A percentile compares a stretch with the other conserved stretches of the same genome.
Evolutionary conservation across 2,113 vertebrate species (phyloP).

Genomic region (Acrocephalus arundinaceus): DNA sequence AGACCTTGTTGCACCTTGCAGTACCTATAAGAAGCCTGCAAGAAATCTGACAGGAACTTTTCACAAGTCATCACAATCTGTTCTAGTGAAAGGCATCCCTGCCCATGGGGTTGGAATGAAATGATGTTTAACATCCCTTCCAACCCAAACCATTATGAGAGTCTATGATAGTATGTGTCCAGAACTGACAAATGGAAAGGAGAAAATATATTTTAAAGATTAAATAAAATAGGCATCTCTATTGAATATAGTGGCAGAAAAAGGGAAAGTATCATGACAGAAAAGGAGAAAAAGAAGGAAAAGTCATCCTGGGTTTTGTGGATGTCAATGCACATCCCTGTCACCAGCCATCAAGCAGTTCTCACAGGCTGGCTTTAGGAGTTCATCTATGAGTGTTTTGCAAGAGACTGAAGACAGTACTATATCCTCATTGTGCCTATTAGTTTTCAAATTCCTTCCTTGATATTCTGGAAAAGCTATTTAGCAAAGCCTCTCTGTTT

Average conservation of each 20-base stretch:
- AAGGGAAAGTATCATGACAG: neutral
- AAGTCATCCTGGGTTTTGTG: neutral
- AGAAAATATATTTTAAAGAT: neutral
- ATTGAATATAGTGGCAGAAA: neutral
- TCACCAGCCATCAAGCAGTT: neutral
- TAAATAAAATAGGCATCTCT: neutral
- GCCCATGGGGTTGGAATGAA: neutral
- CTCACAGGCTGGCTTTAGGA: neutral
- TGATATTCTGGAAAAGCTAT: slow-evolving; percentile 26
- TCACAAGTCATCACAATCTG: neutral
- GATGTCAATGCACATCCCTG: neutral
- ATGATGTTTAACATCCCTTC: neutral
- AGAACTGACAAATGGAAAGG: neutral
- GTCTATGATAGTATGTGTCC: neutral
- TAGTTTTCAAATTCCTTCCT: neutral
- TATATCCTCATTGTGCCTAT: neutral
- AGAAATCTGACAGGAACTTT: neutral
- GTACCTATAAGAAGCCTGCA: neutral
- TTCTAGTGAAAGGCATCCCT: neutral
- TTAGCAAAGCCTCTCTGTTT: neutral
- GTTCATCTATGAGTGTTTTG: neutral
- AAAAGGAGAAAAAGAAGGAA: neutral
- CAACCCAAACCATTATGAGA: neutral
- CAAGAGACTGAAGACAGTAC: neutral
- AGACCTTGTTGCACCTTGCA: neutral